Evolutionary conservation across 2,113 vertebrate species (phyloP), one percentile per base, ranked within the genome.

Genomic region (Glaucidium brasilianum): DNA sequence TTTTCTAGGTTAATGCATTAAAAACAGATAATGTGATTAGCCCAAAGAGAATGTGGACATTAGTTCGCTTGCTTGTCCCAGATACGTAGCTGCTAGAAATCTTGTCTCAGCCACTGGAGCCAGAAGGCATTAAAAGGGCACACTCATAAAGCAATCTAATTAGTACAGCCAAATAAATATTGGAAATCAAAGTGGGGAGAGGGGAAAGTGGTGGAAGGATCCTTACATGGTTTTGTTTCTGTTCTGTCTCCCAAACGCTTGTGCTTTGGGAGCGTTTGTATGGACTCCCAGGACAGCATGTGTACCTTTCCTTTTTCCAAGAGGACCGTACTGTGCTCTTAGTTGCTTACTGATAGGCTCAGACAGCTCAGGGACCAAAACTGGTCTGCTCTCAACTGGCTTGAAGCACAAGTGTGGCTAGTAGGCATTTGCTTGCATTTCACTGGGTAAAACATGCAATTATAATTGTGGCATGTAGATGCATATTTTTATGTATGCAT

Each of bases 221-320:
- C 6, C 0, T 21, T 39, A 6, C 5, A 1, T n/a, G 12, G 6
- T 76, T 75, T 47, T 63, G 10, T 92, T 92, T 88, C 68, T 74
- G 3, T 71, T 88, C 37, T 86, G 27, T 50, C 80, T 94, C 72
- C 12, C 20, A 45, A 30, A 82, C 18, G 30, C 0, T 30, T 59
- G 26, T 53, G 64, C 53, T 55, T 90, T 11, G 21, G 30, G 18
- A 78, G 14, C 23, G 43, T 87, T 62, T 77, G 6, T 64, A 0
- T 1, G 1, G 34, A 14, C n/a, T 32, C 25, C 16, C 2, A 3
- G 35, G 34, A 53, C 5, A 59, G 34, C 8, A 3, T 12, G 9
- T 4, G 9, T 78, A 29, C n/a, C 19, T 76, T 60, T 53, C 67
- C 6, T 50, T 83, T 79, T 66, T n/a, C 30, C 49, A 69, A 32